Evolutionary conservation across 2,113 vertebrate genomes (phyloP), one percentile per base, ranked within the genome.

Genomic region (Notarius quadriscutis): DNA sequence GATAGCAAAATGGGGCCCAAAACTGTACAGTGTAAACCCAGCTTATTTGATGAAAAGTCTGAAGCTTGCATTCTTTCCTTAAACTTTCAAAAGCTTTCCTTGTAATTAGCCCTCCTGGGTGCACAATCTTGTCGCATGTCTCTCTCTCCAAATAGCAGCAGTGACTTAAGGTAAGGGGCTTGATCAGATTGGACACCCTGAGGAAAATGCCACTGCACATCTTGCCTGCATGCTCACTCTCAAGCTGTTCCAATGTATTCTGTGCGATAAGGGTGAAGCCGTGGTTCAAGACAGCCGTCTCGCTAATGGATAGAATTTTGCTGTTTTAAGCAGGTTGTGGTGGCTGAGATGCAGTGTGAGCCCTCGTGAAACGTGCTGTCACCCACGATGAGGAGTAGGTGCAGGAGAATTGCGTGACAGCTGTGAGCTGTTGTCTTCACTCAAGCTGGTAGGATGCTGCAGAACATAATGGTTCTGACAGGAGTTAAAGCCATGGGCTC

Each of bases 91-190:
- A 58, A 71, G 69, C 60, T 41, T 62, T 69, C 48, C 83, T 87
- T 53, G 27, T 89, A 89, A 85, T 87, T 87, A 81, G 34, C 78
- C 55, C 89, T 85, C 89, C 78, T 71, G 83, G 86, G 89, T 69
- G 75, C 15, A 30, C 57, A 25, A 15, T 27, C 65, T 78, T 60
- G n/a, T 85, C 67, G 30, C 48, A 81, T 53, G 17, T 57, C 27
- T 87, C 60, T 51, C 30, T 34, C 15, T 87, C 11, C 53, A 57
- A 41, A 63, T 60, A 55, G 81, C 55, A 81, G 85, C 62, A 67
- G 50, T 7, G 15, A 18, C 48, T 53, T 57, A 18, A 71, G 53
- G 63, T 81, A 86, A 83, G 85, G n/a, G 34, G 63, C 34, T 67
- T 55, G 72, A 69, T 71, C 25, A 14, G 34, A 25, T 84, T 51